A percentile compares a stretch with the other conserved stretches of the same genome.
These are phyloP conservation scores for Siderastrea radians DNA, from an alignment of 92 coral and sea anemone genomes.

Conservation along the genomic window DNA sequence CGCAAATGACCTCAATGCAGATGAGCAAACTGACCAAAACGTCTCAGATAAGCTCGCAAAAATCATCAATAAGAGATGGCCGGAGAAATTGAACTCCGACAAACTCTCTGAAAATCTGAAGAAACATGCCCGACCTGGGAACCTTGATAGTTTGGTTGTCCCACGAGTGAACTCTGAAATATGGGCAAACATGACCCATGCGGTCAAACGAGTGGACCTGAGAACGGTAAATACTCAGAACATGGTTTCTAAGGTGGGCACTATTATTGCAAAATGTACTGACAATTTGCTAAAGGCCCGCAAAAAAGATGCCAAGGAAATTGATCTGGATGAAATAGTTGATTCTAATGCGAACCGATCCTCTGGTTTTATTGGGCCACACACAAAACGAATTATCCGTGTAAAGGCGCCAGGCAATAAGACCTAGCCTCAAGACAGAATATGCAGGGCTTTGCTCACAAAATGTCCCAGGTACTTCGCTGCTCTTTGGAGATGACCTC, in stretches of 20 bases:
- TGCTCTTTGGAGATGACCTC: slow-evolving; percentile 35
- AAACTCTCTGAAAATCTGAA: slow-evolving; percentile 15
- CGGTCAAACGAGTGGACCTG: slow-evolving; percentile 37
- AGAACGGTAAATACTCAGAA: slow-evolving; percentile 43
- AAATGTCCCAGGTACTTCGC: slow-evolving; percentile 42
- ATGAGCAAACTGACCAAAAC: slow-evolving; percentile 48
- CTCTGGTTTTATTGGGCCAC: slow-evolving; percentile 57
- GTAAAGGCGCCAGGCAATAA: slow-evolving; percentile 43
- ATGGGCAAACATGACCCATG: slow-evolving; percentile 20
- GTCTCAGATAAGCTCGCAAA: slow-evolving; percentile 48
- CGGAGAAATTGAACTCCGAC: slow-evolving; percentile 20
- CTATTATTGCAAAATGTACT: slow-evolving; percentile 45
- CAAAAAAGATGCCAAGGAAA: slow-evolving; percentile 20
- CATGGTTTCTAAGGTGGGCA: slow-evolving; percentile 51
- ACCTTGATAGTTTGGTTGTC: slow-evolving; percentile 21
- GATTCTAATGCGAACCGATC: slow-evolving; percentile 30
- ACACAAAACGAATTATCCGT: slow-evolving; percentile 42
- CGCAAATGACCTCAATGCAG: slow-evolving; percentile 43
- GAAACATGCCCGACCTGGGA: slow-evolving; percentile 43
- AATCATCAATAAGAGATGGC: slow-evolving; percentile 25
- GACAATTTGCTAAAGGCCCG: slow-evolving; percentile 32
- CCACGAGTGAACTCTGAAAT: slow-evolving; percentile 42
- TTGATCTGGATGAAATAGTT: slow-evolving; percentile 40
- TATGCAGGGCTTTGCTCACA: slow-evolving; percentile 35
- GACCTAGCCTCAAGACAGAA: slow-evolving; percentile 41